Evolutionary conservation across 2,797 vertebrate genomes (phyloP).

Genomic region (Anguilla obscura): DNA sequence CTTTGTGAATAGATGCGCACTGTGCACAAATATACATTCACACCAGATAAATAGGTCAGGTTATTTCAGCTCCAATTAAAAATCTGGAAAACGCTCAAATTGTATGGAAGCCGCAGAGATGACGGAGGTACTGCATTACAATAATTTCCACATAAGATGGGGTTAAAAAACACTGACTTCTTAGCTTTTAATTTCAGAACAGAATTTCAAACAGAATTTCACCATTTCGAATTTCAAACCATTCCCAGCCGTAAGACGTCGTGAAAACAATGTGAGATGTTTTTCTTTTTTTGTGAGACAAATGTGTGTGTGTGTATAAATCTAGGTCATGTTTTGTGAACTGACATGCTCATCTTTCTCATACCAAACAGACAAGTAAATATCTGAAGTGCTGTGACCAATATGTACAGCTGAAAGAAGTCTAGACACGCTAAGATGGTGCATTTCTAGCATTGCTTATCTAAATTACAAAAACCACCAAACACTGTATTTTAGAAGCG

Average conservation of each 20-base stretch:
- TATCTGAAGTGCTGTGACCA: slow-evolving; percentile 57
- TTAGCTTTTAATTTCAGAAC: slow-evolving; percentile 62
- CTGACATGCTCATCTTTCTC: slow-evolving; percentile 67
- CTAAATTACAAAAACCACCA: slow-evolving; percentile 55
- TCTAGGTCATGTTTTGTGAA: slow-evolving; percentile 77
- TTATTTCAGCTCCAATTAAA: slow-evolving; percentile 79
- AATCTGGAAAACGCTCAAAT: slow-evolving; percentile 60
- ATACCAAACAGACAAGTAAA: slow-evolving; percentile 71
- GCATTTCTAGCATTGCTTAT: neutral
- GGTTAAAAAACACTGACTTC: neutral
- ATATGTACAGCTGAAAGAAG: slow-evolving; percentile 40
- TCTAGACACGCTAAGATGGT: neutral
- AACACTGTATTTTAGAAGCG: slow-evolving; percentile 57
- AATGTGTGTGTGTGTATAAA: slow-evolving; percentile 46
- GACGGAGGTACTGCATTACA: neutral
- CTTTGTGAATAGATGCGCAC: slow-evolving; percentile 38
- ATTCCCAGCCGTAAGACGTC: slow-evolving; percentile 34
- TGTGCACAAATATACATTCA: slow-evolving; percentile 56
- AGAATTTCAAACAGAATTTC: slow-evolving; percentile 58
- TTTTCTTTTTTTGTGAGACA: slow-evolving; percentile 54
- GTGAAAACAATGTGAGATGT: slow-evolving; percentile 25
- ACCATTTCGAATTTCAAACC: slow-evolving; percentile 65
- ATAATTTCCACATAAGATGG: neutral
- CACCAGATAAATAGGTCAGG: slow-evolving; percentile 75
- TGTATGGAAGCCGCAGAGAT: neutral